Base-by-base conservation (phyloP, 2,797 vertebrate species). In the Staurois parvus region DNA sequence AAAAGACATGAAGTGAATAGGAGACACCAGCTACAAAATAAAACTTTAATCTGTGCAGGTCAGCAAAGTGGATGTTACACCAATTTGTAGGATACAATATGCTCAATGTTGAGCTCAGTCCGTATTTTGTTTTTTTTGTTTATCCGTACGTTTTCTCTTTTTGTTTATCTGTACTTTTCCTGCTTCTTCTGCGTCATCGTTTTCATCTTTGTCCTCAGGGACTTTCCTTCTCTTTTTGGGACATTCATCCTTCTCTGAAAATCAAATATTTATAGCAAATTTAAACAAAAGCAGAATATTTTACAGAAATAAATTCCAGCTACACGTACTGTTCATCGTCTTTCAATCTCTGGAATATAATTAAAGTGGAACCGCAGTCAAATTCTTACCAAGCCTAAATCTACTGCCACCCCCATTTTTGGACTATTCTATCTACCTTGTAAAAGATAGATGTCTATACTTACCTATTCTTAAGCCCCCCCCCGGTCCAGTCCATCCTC, bases 51-150 rank as follows among this genome's bases (percentile, higher is more conserved):
- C 17, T 29, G n/a, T 67, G 34, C 19, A 69, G 15, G 3, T 12
- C 34, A 17, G 13, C 32, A 72, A 72, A 37, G 69, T 40, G 19
- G 34, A 29, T 42, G 32, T 48, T 45, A 45, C n/a, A 74, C 5
- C 12, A 37, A 11, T 13, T 15, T 24, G 28, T 26, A 56, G 59
- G 19, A 72, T 40, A 42, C 59, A 62, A 28, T n/a, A n/a, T 32
- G 28, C 10, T 21, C 37, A 48, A 24, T 69, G 56, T 17, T 26
- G 4, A 28, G 62, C 87, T 92, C 87, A 90, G 42, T 87, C 29
- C 0, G 10, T 77, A 15, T n/a, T 88, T 40, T 82, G 76, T 86
- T 91, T 93, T 88, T 92, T 93, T 84, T 34, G 84, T 5, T 74
- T 28, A 76, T 28, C 80, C 80, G 64, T 9, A 21, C 29, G 68